These are phyloP conservation scores for Cacajao melanocephalus DNA, from an alignment of 2,797 vertebrate species.

Conservation along the genomic window DNA sequence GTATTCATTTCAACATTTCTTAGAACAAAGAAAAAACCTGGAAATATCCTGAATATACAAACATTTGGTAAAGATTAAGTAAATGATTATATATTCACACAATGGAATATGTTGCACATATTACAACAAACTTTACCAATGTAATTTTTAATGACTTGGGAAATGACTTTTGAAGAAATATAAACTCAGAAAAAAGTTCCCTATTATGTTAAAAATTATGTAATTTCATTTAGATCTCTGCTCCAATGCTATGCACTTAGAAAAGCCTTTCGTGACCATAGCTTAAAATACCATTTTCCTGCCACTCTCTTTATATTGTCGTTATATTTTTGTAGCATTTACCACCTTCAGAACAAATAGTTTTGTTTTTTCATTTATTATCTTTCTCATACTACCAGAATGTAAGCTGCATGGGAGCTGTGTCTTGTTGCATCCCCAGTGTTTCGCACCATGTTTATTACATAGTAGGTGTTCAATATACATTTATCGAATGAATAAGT, in stretches of 20 bases:
- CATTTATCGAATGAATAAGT: background rate
- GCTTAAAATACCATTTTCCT: background rate
- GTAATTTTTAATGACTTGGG: background rate
- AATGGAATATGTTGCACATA: background rate
- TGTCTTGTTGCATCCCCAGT: background rate
- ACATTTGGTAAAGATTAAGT: background rate
- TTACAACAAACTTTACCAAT: background rate
- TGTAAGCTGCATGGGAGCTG: background rate
- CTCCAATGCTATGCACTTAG: background rate
- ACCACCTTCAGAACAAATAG: background rate
- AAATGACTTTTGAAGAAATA: slow-evolving; percentile 38
- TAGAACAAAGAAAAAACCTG: background rate
- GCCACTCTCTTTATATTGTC: background rate
- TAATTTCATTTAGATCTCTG: background rate
- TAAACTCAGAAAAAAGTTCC: background rate
- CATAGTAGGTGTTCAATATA: background rate
- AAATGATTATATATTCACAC: background rate
- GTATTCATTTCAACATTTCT: slow-evolving; percentile 16
- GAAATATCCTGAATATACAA: background rate
- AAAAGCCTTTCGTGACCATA: background rate
- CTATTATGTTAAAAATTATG: background rate
- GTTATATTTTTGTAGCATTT: background rate
- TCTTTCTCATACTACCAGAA: background rate
- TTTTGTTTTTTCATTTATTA: background rate
- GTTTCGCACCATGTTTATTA: background rate